These are phyloP conservation scores for Zaprionus vittiger DNA, from an alignment of 1,140 invertebrate genomes.

Conservation along the genomic window DNA sequence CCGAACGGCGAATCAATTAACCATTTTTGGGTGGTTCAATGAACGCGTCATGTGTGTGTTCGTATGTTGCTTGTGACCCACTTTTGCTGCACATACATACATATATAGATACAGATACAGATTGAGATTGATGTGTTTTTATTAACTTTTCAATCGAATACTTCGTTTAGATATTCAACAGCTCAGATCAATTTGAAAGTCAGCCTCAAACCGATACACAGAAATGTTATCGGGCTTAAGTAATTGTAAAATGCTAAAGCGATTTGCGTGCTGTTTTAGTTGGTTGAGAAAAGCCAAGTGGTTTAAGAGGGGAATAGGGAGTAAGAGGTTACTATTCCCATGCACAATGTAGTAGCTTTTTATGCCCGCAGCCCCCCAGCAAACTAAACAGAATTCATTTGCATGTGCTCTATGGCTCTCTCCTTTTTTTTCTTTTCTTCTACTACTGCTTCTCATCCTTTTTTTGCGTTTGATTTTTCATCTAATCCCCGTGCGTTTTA, in stretches of 20 bases:
- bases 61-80: constrained; percentile 31
- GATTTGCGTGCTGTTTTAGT: constrained; percentile 64
- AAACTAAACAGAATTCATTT: constrained; percentile 75
- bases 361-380: constrained; percentile 30
- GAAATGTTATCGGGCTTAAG: constrained; percentile 58
- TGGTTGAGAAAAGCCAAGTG: constrained; percentile 41
- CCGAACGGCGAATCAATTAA: constrained; percentile 65
- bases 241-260: constrained; percentile 70
- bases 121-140: constrained; percentile 58
- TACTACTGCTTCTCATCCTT: background rate
- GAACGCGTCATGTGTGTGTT: constrained; percentile 25
- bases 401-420: constrained; percentile 56
- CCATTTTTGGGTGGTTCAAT: constrained; percentile 40
- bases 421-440: constrained; percentile 10
- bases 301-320: constrained; percentile 14
- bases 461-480: constrained; percentile 75
- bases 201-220: constrained; percentile 12
- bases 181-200: background rate
- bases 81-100: constrained; percentile 7
- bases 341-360: constrained; percentile 9
- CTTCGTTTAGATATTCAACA: background rate
- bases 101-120: background rate
- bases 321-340: background rate
- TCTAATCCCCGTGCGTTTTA: constrained; percentile 78
- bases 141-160: constrained; percentile 44